Conservation (phyloP, 2,797 vertebrate species). For the Typhlichthys subterraneus region DNA sequence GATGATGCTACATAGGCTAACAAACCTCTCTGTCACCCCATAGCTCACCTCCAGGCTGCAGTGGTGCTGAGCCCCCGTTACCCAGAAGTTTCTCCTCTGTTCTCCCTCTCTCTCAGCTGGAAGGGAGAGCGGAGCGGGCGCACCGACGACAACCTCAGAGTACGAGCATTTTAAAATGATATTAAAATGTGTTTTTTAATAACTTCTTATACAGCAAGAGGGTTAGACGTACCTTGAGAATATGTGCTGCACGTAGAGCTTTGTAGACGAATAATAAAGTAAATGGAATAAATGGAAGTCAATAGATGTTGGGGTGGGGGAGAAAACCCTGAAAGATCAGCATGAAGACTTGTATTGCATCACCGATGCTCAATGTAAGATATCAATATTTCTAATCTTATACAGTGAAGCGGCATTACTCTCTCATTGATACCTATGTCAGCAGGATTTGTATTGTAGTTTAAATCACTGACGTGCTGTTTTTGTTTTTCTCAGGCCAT, state of each 20-base stretch:
- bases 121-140: constrained; percentile 90
- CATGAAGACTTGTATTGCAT: no score
- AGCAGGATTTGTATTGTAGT: background rate
- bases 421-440: background rate
- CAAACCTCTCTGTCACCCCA: background rate
- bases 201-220: background rate
- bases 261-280: no score
- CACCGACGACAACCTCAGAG: constrained; percentile 93
- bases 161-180: constrained; percentile 52
- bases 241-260: no score
- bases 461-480: background rate
- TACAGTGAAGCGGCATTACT: no score
- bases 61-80: constrained; percentile 92
- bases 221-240: no score
- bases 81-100: constrained; percentile 87
- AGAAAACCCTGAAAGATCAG: no score
- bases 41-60: constrained; percentile 89
- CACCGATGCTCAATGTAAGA: no score
- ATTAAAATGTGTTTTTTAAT: background rate
- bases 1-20: background rate
- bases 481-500: constrained; percentile 81
- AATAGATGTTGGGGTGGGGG: no score
- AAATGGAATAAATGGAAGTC: no score
- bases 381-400: no score
- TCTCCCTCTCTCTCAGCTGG: constrained; percentile 93